Conservation (phyloP, 2,113 vertebrate genomes). For the Phrynosoma platyrhinos region DNA sequence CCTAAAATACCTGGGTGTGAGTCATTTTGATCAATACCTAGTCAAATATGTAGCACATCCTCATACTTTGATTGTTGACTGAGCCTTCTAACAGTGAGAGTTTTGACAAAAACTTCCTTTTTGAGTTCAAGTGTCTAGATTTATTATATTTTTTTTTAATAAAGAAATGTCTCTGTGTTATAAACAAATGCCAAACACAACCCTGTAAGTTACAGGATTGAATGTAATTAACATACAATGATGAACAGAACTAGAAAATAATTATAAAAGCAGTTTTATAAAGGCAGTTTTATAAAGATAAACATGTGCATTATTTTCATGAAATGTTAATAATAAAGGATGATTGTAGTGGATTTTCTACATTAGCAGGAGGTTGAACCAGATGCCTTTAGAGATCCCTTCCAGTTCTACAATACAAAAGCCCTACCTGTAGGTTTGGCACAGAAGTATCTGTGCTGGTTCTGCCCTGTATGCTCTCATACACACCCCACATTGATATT, state of each 20-base stretch:
- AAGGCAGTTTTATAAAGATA: neutral
- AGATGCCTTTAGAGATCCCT: neutral
- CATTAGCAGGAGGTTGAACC: neutral
- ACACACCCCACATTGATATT: neutral
- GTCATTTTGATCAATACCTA: neutral
- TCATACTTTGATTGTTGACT: neutral
- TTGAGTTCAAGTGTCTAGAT: neutral
- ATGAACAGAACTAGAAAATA: neutral
- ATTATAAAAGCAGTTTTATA: neutral
- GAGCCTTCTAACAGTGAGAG: neutral
- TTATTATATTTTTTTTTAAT: neutral
- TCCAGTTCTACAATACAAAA: neutral
- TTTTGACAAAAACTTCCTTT: neutral
- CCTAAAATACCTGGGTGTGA: neutral
- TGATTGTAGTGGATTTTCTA: neutral
- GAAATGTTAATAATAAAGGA: neutral
- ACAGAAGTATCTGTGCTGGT: neutral
- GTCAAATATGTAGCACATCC: neutral
- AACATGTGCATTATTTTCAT: neutral
- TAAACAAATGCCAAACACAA: constrained; percentile 39
- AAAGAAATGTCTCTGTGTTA: neutral
- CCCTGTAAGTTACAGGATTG: constrained; percentile 26
- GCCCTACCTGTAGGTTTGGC: neutral
- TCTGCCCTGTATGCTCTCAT: neutral
- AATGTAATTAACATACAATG: neutral